Evolutionary conservation across 2,888 invertebrate species (phyloP), one percentile per base, ranked within the genome.

Genomic region (Isoperla grammatica): DNA sequence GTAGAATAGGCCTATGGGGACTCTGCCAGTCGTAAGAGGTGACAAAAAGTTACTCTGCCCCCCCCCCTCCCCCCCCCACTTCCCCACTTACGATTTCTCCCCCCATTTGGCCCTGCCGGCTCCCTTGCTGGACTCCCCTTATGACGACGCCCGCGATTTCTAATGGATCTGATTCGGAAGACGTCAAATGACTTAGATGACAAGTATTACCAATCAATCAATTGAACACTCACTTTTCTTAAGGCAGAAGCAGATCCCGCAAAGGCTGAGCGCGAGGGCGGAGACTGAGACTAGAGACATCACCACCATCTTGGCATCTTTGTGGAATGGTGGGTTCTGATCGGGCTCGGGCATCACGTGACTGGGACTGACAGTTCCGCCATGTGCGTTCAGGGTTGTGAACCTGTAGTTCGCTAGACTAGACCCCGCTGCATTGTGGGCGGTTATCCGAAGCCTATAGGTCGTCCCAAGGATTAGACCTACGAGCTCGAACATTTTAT

Each of bases 351-450:
- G 56, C 46, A 53, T 55, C 46, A 64, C 64, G 3, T 62, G 48
- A 54, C 59, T 62, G 6, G 64, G 64, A 12, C 50, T 53, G 9
- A 61, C 58, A 5, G 64, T 63, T 13, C 56, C 84, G 72, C 88
- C 89, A 69, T 83, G 83, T 15, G 86, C 75, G 5, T 86, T 86
- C 63, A 90, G 81, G 1, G 92, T 93, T 23, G 89, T 89, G 71
- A 91, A 89, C 75, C 90, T 90, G 71, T 91, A 92, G 9, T 89
- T 77, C 0, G 90, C 89, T 50, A 85, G 82, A 1, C 88, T 89
- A 63, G 87, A 87, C 0, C 93, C 93, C 0, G 92, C 92, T 73
- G 91, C 90, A 74, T 93, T 93, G 72, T 89, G 87, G 0, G 92
- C 91, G 2, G 76, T 75, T 40, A 79, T 73, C 59, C 76, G 74